These are phyloP conservation scores for Hermaeophaga mercurialis DNA, from an alignment of 2,888 invertebrate species.

Conservation along the genomic window DNA sequence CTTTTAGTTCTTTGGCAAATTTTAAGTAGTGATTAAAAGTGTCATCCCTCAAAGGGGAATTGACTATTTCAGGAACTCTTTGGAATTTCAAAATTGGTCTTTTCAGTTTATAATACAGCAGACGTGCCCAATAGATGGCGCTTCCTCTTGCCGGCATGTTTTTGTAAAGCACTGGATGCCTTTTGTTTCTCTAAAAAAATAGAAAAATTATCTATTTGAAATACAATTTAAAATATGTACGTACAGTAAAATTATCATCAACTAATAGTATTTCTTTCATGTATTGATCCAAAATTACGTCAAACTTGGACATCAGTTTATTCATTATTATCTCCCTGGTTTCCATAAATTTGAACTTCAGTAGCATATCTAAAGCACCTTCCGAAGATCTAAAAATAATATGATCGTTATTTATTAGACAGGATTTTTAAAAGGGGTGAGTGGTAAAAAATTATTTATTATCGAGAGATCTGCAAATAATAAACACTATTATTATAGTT, in stretches of 20 bases:
- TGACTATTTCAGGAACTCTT: slow-evolving; percentile 73
- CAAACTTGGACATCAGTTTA: slow-evolving; percentile 80
- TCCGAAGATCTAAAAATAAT: slow-evolving; percentile 69
- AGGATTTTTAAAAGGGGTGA: no score
- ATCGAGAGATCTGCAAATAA: neutral
- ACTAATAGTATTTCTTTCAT: slow-evolving; percentile 78
- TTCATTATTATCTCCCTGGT: slow-evolving; percentile 75
- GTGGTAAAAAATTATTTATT: no score
- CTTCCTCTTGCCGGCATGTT: slow-evolving; percentile 83
- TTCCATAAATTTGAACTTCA: slow-evolving; percentile 80
- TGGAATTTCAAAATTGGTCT: slow-evolving; percentile 80
- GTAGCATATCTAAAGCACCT: slow-evolving; percentile 77
- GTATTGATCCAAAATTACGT: slow-evolving; percentile 83
- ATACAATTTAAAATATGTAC: slow-evolving; percentile 30
- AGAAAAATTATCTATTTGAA: neutral
- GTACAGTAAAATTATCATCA: slow-evolving; percentile 73
- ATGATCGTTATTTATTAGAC: neutral
- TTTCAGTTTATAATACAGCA: slow-evolving; percentile 79
- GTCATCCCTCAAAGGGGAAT: slow-evolving; percentile 74
- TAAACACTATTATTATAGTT: no score
- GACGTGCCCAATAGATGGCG: slow-evolving; percentile 83
- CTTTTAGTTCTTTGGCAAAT: slow-evolving; percentile 75
- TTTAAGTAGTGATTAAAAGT: slow-evolving; percentile 80
- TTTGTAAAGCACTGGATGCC: slow-evolving; percentile 72
- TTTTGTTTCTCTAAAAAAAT: slow-evolving; percentile 62